A percentile compares a stretch with the other conserved stretches of the same genome.
phyloP scores from a whole-genome alignment of 37 sponge, comb jelly and placozoan genomes.

The Chondrilla cf. caribensis region DNA sequence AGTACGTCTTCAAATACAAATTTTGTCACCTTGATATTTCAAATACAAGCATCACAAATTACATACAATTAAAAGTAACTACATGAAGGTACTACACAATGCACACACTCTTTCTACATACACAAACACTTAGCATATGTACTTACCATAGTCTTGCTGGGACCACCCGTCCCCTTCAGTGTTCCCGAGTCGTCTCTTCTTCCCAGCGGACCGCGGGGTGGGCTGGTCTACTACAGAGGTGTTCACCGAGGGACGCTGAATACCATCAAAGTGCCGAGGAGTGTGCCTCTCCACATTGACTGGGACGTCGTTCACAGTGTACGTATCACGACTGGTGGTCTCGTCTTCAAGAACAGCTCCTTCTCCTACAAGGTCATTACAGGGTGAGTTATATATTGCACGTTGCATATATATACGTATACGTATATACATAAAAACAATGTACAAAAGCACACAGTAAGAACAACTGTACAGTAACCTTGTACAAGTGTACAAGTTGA shows the following conservation, averaged over 20 bases:
- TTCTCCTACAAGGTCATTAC: constrained; percentile 12
- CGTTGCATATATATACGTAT: too few relatives aligned
- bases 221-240: neutral
- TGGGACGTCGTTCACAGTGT: neutral
- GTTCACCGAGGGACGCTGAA: constrained; percentile 13
- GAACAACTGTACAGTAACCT: too few relatives aligned
- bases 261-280: constrained; percentile 25
- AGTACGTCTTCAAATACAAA: too few relatives aligned
- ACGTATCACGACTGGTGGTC: neutral
- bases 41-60: too few relatives aligned
- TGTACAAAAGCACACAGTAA: too few relatives aligned
- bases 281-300: constrained; percentile 71
- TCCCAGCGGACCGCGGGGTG: constrained; percentile 17
- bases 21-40: too few relatives aligned
- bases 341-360: constrained; percentile 41
- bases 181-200: constrained; percentile 60
- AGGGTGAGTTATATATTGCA: neutral
- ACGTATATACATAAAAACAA: too few relatives aligned
- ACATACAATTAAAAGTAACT: too few relatives aligned
- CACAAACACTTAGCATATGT: too few relatives aligned
- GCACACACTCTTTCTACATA: too few relatives aligned
- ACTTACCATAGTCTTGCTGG: neutral
- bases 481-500: too few relatives aligned
- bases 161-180: neutral
- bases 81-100: too few relatives aligned